Conservation (phyloP, 2,888 invertebrate genomes). For the Hoplodrina blanda region DNA sequence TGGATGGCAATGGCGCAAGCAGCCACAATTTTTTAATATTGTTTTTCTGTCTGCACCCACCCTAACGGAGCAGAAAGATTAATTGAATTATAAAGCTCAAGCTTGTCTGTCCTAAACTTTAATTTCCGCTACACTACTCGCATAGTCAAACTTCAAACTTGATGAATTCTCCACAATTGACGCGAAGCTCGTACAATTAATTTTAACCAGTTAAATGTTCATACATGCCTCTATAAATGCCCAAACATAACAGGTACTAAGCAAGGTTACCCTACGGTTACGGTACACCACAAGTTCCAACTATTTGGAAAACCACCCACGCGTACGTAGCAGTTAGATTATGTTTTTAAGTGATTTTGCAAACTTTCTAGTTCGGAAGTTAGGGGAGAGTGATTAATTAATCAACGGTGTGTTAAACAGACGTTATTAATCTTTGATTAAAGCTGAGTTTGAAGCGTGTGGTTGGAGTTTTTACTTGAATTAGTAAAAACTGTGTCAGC, state of each 20-base stretch:
- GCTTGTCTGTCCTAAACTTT: slow-evolving; percentile 2
- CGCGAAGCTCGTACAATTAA: slow-evolving; percentile 31
- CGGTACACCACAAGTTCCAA: slow-evolving; percentile 47
- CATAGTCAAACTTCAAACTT: slow-evolving; percentile 8
- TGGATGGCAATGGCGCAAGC: no score
- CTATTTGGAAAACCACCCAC: slow-evolving; percentile 49
- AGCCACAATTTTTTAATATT: no score
- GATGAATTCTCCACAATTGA: slow-evolving; percentile 11
- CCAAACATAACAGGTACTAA: slow-evolving; percentile 25
- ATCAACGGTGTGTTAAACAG: slow-evolving; percentile 48
- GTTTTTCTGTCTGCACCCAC: no score
- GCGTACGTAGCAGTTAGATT: slow-evolving; percentile 53
- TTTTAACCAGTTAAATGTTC: slow-evolving; percentile 38
- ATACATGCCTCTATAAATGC: slow-evolving; percentile 31
- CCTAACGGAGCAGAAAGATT: background rate
- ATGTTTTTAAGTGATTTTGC: slow-evolving; percentile 57
- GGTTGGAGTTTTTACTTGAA: slow-evolving; percentile 18
- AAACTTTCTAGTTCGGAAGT: slow-evolving; percentile 48
- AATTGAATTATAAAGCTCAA: background rate
- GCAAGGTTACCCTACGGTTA: slow-evolving; percentile 21
- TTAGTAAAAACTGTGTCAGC: slow-evolving; percentile 16
- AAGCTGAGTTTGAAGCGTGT: slow-evolving; percentile 25
- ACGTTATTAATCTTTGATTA: slow-evolving; percentile 51
- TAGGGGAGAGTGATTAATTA: slow-evolving; percentile 47
- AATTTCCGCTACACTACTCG: background rate